Conservation (phyloP, 2,888 invertebrate species). For the Tipula lateralis region DNA sequence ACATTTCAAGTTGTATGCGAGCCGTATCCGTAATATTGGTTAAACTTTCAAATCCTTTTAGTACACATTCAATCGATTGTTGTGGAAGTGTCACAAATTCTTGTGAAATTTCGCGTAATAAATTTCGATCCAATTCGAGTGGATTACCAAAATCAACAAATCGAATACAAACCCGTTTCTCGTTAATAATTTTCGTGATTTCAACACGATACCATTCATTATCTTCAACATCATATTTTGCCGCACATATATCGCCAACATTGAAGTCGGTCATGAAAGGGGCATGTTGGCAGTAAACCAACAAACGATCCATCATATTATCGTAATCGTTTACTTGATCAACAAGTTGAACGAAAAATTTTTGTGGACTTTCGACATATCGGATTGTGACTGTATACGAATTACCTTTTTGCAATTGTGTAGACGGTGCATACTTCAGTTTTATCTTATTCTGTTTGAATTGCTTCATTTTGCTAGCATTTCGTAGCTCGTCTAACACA, state of each 20-base stretch:
- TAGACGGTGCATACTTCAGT: constrained; percentile 42
- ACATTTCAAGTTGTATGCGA: constrained; percentile 57
- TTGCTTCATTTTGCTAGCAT: constrained; percentile 38
- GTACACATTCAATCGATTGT: constrained; percentile 71
- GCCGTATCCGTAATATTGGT: constrained; percentile 42
- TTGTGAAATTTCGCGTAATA: constrained; percentile 60
- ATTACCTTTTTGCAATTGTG: constrained; percentile 40
- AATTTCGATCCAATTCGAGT: constrained; percentile 61
- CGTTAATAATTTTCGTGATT: constrained; percentile 58
- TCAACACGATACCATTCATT: constrained; percentile 87
- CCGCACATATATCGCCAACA: constrained; percentile 66
- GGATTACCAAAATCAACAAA: constrained; percentile 97
- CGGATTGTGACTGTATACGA: constrained; percentile 45
- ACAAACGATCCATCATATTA: constrained; percentile 63
- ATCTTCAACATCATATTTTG: constrained; percentile 68
- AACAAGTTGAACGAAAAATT: constrained; percentile 69
- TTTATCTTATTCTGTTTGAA: constrained; percentile 42
- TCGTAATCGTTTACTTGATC: constrained; percentile 57
- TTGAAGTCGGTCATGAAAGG: constrained; percentile 51
- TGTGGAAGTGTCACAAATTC: constrained; percentile 61
- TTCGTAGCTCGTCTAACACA: constrained; percentile 55
- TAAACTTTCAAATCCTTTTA: constrained; percentile 57
- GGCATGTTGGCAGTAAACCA: constrained; percentile 55
- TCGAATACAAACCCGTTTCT: constrained; percentile 60
- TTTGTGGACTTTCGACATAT: constrained; percentile 56